Conservation (phyloP, 1,140 invertebrate genomes). For the Bradysia coprophila region DNA sequence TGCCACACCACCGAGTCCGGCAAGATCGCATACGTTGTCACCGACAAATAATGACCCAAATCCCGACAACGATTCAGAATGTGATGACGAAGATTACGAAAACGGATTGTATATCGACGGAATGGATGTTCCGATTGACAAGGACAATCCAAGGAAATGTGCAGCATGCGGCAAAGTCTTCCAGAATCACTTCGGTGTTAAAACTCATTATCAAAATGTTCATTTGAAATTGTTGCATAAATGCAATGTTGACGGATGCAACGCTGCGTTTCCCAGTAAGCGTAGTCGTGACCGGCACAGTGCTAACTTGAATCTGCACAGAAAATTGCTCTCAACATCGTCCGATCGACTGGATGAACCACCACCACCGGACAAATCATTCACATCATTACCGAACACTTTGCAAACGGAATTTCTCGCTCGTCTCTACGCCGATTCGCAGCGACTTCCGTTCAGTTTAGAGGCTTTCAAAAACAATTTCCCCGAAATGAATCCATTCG, state of each 20-base stretch:
- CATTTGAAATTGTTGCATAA: constrained; percentile 93
- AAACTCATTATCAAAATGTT: constrained; percentile 89
- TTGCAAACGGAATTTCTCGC: constrained; percentile 66
- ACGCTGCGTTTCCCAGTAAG: constrained; percentile 89
- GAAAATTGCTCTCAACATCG: constrained; percentile 66
- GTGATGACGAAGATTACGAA: constrained; percentile 48
- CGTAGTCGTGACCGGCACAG: constrained; percentile 82
- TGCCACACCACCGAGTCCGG: constrained; percentile 27
- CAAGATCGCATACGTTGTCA: constrained; percentile 34
- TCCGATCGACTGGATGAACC: constrained; percentile 28
- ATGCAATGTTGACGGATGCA: constrained; percentile 90
- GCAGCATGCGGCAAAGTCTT: constrained; percentile 85
- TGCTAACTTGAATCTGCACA: constrained; percentile 78
- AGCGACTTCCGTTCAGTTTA: constrained; percentile 27
- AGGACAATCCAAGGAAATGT: constrained; percentile 53
- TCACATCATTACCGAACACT: constrained; percentile 18
- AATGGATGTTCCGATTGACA: constrained; percentile 69
- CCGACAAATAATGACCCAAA: constrained; percentile 9
- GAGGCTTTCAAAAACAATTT: constrained; percentile 31
- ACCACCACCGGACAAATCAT: constrained; percentile 20
- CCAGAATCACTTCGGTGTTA: constrained; percentile 87
- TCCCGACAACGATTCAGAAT: constrained; percentile 20
- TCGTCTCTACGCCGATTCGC: constrained; percentile 56
- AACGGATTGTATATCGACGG: constrained; percentile 52
- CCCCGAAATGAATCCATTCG: constrained; percentile 6